Evolutionary conservation across 2,888 invertebrate species (phyloP).

Genomic region (Chirona hameri): DNA sequence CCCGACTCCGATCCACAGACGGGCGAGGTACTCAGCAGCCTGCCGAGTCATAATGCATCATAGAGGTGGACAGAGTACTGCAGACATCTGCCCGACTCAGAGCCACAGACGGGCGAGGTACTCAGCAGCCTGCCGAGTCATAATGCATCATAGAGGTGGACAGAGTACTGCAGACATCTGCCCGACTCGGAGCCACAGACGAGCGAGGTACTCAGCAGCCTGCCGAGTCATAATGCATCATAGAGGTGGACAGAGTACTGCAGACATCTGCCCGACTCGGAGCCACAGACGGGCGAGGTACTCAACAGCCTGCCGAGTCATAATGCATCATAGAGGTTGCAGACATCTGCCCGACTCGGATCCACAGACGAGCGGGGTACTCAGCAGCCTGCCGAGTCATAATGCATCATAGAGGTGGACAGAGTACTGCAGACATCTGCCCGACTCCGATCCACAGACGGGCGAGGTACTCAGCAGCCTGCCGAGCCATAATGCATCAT

Average conservation of each 20-base stretch:
- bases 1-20: no score
- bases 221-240: not conserved
- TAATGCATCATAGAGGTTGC: not conserved
- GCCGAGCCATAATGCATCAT: not conserved
- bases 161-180: slow-evolving; percentile 47
- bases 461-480: not conserved
- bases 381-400: no score
- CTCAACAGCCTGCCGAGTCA: not conserved
- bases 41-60: not conserved
- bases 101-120: no score
- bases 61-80: no score
- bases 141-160: no score
- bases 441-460: not conserved
- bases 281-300: no score
- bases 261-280: no score
- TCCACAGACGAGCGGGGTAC: no score
- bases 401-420: slow-evolving; percentile 23
- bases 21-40: no score
- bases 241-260: not conserved
- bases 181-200: not conserved
- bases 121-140: no score
- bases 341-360: no score
- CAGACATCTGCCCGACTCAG: no score
- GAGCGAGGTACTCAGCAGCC: not conserved
- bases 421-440: slow-evolving; percentile 47